These are phyloP conservation scores for Hymenopus coronatus DNA, from an alignment of 2,888 invertebrate species.

Conservation along the genomic window DNA sequence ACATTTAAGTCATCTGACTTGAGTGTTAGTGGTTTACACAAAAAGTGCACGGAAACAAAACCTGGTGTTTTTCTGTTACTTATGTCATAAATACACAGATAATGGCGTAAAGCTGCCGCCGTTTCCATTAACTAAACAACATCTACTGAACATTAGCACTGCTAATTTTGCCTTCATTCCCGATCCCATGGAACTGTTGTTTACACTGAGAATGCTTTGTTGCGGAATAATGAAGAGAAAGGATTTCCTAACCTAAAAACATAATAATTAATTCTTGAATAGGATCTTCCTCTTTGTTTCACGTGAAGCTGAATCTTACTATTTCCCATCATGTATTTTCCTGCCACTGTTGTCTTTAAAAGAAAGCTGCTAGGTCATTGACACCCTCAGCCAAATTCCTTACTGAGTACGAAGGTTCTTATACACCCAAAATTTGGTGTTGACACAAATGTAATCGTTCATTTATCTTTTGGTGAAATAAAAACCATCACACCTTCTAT, in stretches of 20 bases:
- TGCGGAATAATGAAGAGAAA: not conserved
- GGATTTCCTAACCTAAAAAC: not conserved
- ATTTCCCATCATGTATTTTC: not conserved
- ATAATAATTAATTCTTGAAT: not conserved
- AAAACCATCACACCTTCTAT: too few relatives aligned
- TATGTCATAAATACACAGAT: too few relatives aligned
- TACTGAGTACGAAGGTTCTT: too few relatives aligned
- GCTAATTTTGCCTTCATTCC: not conserved
- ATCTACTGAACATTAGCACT: not conserved
- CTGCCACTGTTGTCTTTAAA: not conserved
- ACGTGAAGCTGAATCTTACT: not conserved
- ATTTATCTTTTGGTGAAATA: too few relatives aligned
- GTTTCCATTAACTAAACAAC: not conserved
- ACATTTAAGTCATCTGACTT: too few relatives aligned
- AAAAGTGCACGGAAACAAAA: too few relatives aligned
- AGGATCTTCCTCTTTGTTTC: not conserved
- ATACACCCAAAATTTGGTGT: too few relatives aligned
- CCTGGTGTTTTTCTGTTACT: too few relatives aligned
- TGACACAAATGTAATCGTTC: too few relatives aligned
- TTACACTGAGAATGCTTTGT: not conserved
- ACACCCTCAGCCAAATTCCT: not conserved
- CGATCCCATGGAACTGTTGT: not conserved
- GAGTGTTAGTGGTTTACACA: too few relatives aligned
- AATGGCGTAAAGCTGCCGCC: too few relatives aligned
- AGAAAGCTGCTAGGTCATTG: not conserved